A percentile compares a stretch with the other conserved stretches of the same genome.
phyloP scores from a whole-genome alignment of 2,797 vertebrate genomes.

The Neomorphus geoffroyi region DNA sequence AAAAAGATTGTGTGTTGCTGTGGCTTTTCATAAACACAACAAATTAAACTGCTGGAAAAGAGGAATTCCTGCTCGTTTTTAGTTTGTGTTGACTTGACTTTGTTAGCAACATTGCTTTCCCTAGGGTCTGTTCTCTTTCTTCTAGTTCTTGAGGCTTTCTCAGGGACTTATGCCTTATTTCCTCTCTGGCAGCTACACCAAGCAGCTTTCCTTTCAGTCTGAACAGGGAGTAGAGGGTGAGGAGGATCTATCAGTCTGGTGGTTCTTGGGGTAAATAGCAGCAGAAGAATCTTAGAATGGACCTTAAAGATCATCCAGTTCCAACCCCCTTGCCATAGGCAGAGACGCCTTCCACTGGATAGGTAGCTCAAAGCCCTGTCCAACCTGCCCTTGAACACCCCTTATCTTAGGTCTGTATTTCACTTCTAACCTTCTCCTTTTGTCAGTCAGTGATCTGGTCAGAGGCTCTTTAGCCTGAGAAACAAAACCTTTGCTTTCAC shows the following conservation, averaged over 20 bases:
- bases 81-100: background rate
- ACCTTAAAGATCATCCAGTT: too few relatives aligned
- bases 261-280: background rate
- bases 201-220: background rate
- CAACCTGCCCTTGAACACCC: too few relatives aligned
- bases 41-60: background rate
- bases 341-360: too few relatives aligned
- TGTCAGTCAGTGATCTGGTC: background rate
- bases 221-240: conserved; percentile 19
- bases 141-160: conserved; percentile 22
- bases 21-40: background rate
- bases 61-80: conserved; percentile 19
- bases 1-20: background rate
- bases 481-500: background rate
- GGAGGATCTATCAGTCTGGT: background rate
- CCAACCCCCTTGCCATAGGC: too few relatives aligned
- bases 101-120: background rate
- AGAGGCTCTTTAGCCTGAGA: background rate
- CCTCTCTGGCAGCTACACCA: background rate
- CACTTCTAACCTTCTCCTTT: background rate
- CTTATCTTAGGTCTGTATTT: background rate
- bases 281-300: too few relatives aligned
- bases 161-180: background rate
- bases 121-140: conserved; percentile 5
- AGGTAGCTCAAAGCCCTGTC: too few relatives aligned